Percentiles rank a stretch among this genome's conserved stretches.
Evolutionary conservation across 2,888 invertebrate species (phyloP).

Genomic region (Cylloceria caligata): DNA sequence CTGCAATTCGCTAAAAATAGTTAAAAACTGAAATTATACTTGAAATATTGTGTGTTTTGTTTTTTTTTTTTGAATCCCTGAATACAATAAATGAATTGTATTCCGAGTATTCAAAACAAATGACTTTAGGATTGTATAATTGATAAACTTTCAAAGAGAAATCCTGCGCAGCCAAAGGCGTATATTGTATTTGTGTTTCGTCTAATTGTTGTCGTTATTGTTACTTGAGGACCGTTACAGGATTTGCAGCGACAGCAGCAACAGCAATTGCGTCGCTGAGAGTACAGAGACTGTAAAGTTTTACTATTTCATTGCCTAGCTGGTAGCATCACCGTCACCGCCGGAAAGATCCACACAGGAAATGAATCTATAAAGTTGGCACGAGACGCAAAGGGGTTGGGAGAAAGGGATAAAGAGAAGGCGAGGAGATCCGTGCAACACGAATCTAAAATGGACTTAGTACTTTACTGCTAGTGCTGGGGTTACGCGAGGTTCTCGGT

Average conservation of each 20-base stretch:
- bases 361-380: constrained; percentile 47
- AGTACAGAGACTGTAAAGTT: constrained; percentile 30
- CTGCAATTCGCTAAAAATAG: not conserved
- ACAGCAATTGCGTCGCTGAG: constrained; percentile 12
- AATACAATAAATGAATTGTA: no score
- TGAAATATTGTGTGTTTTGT: no score
- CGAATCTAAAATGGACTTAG: constrained; percentile 42
- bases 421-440: constrained; percentile 30
- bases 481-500: constrained; percentile 21
- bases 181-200: constrained; percentile 28
- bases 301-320: constrained; percentile 44
- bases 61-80: no score
- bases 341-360: constrained; percentile 28
- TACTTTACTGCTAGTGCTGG: constrained; percentile 8
- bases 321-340: constrained; percentile 7
- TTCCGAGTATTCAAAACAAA: not conserved
- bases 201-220: constrained; percentile 44
- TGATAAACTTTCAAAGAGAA: constrained; percentile 10
- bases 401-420: constrained; percentile 26
- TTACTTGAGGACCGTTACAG: constrained; percentile 21
- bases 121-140: not conserved
- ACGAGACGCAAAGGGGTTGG: constrained; percentile 10
- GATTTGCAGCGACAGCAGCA: constrained; percentile 20
- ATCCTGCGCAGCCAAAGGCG: not conserved
- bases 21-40: no score